Percentiles rank a stretch among this genome's conserved stretches.
Evolutionary conservation across 2,888 invertebrate genomes (phyloP).

Genomic region (Drosophila koepferae): DNA sequence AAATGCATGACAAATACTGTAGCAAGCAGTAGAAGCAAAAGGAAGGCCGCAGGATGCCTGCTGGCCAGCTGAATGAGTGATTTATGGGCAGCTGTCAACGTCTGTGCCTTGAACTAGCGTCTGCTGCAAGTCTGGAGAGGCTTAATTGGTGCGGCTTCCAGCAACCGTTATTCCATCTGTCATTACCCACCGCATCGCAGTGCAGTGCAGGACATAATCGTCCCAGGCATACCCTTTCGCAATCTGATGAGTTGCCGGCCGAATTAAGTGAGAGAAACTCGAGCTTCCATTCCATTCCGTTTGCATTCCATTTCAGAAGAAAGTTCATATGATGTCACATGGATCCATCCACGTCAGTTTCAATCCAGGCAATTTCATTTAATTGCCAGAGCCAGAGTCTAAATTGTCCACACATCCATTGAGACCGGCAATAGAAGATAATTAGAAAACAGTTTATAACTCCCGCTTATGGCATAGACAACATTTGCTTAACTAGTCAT

Average conservation of each 20-base stretch:
- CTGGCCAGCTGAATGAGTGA: slow-evolving; percentile 52
- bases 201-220: neutral
- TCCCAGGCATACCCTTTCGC: slow-evolving; percentile 13
- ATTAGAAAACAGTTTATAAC: slow-evolving; percentile 36
- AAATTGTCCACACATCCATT: neutral
- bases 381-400: neutral
- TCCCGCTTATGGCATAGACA: slow-evolving; percentile 16
- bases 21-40: neutral
- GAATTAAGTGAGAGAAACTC: neutral
- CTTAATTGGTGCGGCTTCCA: slow-evolving; percentile 64
- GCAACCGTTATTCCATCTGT: slow-evolving; percentile 33
- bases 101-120: slow-evolving; percentile 60
- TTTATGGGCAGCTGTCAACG: slow-evolving; percentile 64
- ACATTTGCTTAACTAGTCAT: slow-evolving; percentile 28
- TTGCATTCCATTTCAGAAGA: neutral
- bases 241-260: neutral
- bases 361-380: neutral
- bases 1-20: slow-evolving; percentile 43
- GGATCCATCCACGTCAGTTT: neutral
- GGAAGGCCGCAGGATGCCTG: slow-evolving; percentile 10
- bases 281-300: neutral
- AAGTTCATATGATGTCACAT: neutral
- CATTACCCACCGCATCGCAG: slow-evolving; percentile 25
- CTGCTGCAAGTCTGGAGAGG: slow-evolving; percentile 61
- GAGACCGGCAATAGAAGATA: slow-evolving; percentile 7